Conservation (phyloP, 2,797 vertebrate genomes). For the Eulemur albifrons region DNA sequence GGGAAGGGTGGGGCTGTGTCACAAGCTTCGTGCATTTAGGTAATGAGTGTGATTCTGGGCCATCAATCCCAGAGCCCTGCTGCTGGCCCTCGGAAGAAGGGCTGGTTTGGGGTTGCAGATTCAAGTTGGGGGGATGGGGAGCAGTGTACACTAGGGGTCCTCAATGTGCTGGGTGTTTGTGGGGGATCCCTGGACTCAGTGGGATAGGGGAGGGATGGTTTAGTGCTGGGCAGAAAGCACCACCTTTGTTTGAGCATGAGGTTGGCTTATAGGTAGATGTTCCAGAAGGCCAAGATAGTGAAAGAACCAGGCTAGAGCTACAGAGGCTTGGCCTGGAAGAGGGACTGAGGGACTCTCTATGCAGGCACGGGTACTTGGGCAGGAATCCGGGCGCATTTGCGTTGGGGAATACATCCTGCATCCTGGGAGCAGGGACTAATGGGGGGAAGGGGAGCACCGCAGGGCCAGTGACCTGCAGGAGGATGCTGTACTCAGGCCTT, state of each 20-base stretch:
- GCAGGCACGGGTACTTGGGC: neutral
- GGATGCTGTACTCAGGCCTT: neutral
- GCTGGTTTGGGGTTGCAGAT: neutral
- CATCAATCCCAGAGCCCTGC: neutral
- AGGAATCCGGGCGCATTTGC: neutral
- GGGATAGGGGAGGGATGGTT: neutral
- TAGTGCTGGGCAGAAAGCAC: neutral
- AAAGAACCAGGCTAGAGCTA: neutral
- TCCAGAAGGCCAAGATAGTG: neutral
- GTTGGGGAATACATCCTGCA: neutral
- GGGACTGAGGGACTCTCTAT: neutral
- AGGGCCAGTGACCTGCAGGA: rapidly evolving
- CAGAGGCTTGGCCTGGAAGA: neutral
- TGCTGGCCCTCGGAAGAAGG: neutral
- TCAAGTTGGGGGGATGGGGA: neutral
- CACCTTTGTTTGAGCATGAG: neutral
- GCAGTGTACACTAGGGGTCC: neutral
- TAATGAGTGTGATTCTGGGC: neutral
- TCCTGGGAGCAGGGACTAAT: neutral
- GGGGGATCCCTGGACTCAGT: neutral
- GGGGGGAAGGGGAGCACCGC: rapidly evolving
- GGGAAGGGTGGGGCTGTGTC: neutral
- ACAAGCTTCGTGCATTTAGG: neutral
- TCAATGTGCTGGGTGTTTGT: neutral
- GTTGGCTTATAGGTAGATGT: neutral